Conservation (phyloP, 2,888 invertebrate genomes). For the Troilus luridus region DNA sequence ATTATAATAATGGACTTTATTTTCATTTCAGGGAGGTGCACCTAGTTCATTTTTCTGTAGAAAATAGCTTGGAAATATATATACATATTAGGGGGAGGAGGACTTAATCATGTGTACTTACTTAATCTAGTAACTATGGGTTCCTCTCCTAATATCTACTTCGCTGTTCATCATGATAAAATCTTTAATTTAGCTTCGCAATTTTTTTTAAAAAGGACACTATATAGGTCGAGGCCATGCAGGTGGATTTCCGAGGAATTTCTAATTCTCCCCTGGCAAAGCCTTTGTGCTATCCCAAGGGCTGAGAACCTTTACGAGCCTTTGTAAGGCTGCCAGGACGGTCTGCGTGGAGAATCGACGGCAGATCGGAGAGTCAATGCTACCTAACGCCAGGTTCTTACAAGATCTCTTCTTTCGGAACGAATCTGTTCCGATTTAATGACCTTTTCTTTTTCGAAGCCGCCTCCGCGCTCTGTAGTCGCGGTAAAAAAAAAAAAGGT, state of each 20-base stretch:
- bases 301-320: background rate
- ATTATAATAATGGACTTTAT: no score
- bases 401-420: slow-evolving; percentile 12
- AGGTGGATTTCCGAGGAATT: slow-evolving; percentile 39
- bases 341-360: slow-evolving; percentile 36
- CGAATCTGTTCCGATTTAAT: slow-evolving; percentile 40
- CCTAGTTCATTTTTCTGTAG: no score
- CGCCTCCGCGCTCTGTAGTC: slow-evolving; percentile 1
- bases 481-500: background rate
- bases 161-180: background rate
- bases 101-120: no score
- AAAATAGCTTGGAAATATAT: no score
- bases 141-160: background rate
- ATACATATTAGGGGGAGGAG: no score
- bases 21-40: no score
- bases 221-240: background rate
- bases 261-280: background rate
- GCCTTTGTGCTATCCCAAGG: background rate
- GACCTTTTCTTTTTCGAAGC: slow-evolving; percentile 30
- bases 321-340: background rate
- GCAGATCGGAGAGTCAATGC: slow-evolving; percentile 33
- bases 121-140: background rate
- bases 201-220: background rate
- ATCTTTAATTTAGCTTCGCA: no score
- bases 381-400: background rate